These are phyloP conservation scores for Acanthacorydalis orientalis DNA, from an alignment of 2,888 invertebrate species.

Conservation along the genomic window DNA sequence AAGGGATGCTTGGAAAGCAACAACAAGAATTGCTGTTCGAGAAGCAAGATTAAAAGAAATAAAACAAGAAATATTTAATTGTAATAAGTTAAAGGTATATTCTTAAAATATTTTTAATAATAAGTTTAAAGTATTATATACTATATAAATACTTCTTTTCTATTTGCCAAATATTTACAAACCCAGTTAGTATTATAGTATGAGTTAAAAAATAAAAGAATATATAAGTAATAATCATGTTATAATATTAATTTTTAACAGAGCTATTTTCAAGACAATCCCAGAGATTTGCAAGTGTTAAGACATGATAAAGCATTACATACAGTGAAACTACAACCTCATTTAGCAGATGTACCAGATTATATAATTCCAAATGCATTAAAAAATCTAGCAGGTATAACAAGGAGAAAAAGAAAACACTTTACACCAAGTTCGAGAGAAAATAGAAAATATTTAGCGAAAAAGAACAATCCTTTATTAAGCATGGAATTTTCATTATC, in stretches of 20 bases:
- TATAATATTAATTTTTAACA: conserved; percentile 24
- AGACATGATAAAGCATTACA: conserved; percentile 75
- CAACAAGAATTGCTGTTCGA: conserved; percentile 81
- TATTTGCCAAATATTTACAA: no score
- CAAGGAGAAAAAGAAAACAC: conserved; percentile 8
- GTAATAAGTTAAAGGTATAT: conserved; percentile 66
- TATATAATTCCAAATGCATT: conserved; percentile 73
- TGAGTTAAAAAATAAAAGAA: no score
- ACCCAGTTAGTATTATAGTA: no score
- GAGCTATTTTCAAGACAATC: conserved; percentile 87
- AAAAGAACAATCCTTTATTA: conserved; percentile 46
- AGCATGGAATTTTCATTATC: conserved; percentile 45
- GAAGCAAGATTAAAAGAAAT: conserved; percentile 94
- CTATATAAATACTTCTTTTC: no score
- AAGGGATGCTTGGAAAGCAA: conserved; percentile 87
- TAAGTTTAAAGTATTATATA: no score
- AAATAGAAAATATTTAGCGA: conserved; percentile 32
- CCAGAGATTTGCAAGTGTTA: conserved; percentile 68
- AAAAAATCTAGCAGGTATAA: conserved; percentile 41
- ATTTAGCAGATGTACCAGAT: conserved; percentile 82
- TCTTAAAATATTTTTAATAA: no score
- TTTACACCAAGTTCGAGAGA: conserved; percentile 9
- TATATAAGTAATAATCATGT: no score
- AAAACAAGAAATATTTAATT: conserved; percentile 80
- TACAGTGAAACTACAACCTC: conserved; percentile 66